These are phyloP conservation scores for Paralvinella palmiformis DNA, from an alignment of 1,140 invertebrate species.

Conservation along the genomic window DNA sequence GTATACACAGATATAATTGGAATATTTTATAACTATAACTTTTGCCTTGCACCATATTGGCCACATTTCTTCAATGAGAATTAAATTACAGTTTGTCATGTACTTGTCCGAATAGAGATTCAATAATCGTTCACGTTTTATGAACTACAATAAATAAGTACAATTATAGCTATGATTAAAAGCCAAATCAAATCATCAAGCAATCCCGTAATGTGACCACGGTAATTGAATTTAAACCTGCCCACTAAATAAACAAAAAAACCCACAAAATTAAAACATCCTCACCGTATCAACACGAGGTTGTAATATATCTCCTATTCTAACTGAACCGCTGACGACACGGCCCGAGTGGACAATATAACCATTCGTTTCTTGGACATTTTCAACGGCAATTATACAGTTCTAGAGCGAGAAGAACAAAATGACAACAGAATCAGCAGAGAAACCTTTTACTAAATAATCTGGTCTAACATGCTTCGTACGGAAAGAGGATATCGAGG, in stretches of 20 bases:
- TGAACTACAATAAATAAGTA: background rate
- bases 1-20: background rate
- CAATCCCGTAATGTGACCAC: background rate
- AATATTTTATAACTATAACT: background rate
- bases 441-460: background rate
- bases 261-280: background rate
- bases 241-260: background rate
- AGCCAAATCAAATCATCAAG: background rate
- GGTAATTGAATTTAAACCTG: background rate
- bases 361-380: constrained; percentile 1
- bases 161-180: background rate
- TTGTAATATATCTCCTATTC: constrained; percentile 3
- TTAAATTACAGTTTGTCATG: background rate
- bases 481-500: too few species aligned
- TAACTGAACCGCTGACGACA: background rate
- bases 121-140: background rate
- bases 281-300: constrained; percentile 5
- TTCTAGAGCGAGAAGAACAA: background rate
- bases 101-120: background rate
- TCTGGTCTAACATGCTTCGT: too few species aligned
- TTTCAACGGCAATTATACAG: background rate
- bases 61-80: background rate
- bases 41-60: background rate
- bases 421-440: background rate
- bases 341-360: background rate